A percentile compares a stretch with the other conserved stretches of the same genome.
These are phyloP conservation scores for Eulimnadia texana DNA, from an alignment of 1,140 invertebrate genomes.

Conservation along the genomic window DNA sequence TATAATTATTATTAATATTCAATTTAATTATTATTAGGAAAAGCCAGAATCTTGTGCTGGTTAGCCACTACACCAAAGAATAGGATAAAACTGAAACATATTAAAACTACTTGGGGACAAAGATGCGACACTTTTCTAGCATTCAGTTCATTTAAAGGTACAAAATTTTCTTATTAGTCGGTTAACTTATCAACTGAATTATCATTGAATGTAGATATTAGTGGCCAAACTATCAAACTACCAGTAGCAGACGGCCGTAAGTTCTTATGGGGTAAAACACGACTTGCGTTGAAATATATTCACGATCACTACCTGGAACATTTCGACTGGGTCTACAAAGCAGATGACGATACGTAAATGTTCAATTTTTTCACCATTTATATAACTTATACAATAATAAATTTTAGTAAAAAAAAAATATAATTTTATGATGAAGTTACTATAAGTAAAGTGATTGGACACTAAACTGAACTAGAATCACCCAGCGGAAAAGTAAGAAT, in stretches of 20 bases:
- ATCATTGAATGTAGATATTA: neutral
- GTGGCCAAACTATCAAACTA: constrained; percentile 29
- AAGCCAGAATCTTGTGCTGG: neutral
- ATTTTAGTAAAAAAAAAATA: neutral
- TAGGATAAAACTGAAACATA: neutral
- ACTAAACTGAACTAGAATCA: too few relatives aligned
- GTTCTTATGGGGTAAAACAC: constrained; percentile 87
- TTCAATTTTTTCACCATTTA: constrained; percentile 1
- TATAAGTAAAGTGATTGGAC: too few relatives aligned
- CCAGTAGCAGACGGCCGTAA: constrained; percentile 69
- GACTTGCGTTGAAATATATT: constrained; percentile 77
- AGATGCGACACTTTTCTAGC: neutral
- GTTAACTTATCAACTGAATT: neutral
- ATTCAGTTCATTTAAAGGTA: neutral
- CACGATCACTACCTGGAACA: constrained; percentile 65
- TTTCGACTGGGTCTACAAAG: constrained; percentile 86
- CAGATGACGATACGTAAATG: constrained; percentile 68
- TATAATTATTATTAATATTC: too few relatives aligned
- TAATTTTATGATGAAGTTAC: too few relatives aligned
- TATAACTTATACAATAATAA: neutral
- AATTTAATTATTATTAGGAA: too few relatives aligned
- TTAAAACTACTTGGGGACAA: neutral
- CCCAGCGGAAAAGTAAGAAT: too few relatives aligned
- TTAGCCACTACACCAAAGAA: neutral
- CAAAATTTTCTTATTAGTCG: neutral